Evolutionary conservation across 1,140 invertebrate species (phyloP).

Genomic region (Drosophila auraria): DNA sequence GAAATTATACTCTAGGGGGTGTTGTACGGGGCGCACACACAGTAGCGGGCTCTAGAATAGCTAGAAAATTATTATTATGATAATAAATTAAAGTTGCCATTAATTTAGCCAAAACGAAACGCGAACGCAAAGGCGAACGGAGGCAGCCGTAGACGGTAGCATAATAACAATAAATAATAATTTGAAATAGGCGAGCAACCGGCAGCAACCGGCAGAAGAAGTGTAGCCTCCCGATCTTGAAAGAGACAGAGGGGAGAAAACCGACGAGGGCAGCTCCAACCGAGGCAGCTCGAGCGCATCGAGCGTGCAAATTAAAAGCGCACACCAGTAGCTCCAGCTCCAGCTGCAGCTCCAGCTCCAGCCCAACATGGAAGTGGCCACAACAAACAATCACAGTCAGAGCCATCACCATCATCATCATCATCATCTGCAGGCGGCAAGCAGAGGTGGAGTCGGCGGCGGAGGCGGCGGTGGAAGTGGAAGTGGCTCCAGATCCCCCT

Average conservation of each 20-base stretch:
- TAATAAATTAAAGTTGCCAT: constrained; percentile 85
- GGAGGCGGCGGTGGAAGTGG: constrained; percentile 12
- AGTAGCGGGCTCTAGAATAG: constrained; percentile 68
- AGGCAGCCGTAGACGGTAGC: constrained; percentile 52
- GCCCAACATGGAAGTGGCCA: constrained; percentile 78
- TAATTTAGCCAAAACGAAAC: constrained; percentile 81
- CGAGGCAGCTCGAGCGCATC: constrained; percentile 68
- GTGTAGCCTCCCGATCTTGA: constrained; percentile 37
- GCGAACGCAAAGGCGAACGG: constrained; percentile 52
- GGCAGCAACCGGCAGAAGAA: constrained; percentile 28
- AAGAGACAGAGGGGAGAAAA: constrained; percentile 5
- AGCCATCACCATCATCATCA: constrained; percentile 68
- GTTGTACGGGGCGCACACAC: constrained; percentile 17
- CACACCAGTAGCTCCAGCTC: constrained; percentile 67
- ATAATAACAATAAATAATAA: constrained; percentile 83
- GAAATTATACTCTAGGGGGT: constrained; percentile 53
- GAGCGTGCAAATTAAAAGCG: constrained; percentile 83
- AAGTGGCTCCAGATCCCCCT: constrained; percentile 72
- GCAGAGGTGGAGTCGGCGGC: not conserved
- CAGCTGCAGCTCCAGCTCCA: constrained; percentile 21
- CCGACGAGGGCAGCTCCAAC: constrained; percentile 1
- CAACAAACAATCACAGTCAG: constrained; percentile 81
- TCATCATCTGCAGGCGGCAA: constrained; percentile 59
- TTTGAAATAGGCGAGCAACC: constrained; percentile 76
- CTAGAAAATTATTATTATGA: constrained; percentile 83